phyloP scores from a whole-genome alignment of 2,888 invertebrate genomes.

The Agrotis segetum region DNA sequence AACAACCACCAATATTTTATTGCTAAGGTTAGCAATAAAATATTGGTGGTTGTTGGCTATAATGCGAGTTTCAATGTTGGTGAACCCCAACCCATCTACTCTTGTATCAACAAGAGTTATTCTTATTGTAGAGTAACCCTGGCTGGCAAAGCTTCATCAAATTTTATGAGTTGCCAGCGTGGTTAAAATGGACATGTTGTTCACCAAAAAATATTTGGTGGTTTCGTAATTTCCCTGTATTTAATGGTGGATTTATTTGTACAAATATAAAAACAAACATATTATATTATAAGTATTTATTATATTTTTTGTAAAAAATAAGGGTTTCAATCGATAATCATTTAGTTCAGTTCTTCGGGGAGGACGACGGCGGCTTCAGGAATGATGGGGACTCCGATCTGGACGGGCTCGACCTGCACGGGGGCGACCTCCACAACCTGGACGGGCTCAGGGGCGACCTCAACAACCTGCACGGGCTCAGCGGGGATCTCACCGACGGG shows the following conservation, averaged over 20 bases:
- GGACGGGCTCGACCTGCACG: constrained; percentile 58
- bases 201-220: too few species aligned
- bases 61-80: too few species aligned
- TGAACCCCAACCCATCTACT: too few species aligned
- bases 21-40: too few species aligned
- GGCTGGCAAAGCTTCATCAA: too few species aligned
- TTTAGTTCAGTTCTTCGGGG: constrained; percentile 67
- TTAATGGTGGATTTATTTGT: not conserved
- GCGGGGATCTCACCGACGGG: constrained; percentile 47
- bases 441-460: constrained; percentile 47
- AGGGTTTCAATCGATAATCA: not conserved
- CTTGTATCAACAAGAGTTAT: too few species aligned
- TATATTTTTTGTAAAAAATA: not conserved
- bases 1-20: too few species aligned
- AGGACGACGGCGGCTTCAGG: constrained; percentile 68
- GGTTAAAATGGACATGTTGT: too few species aligned
- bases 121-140: too few species aligned
- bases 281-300: constrained; percentile 5
- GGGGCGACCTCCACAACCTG: constrained; percentile 42
- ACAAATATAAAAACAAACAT: not conserved
- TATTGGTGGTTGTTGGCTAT: too few species aligned
- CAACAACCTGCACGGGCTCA: constrained; percentile 48
- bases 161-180: too few species aligned
- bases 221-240: too few species aligned
- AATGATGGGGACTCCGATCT: constrained; percentile 66